Evolutionary conservation across 1,140 invertebrate species (phyloP), one percentile per base, ranked within the genome.

Genomic region (Zelostemma sp.): DNA sequence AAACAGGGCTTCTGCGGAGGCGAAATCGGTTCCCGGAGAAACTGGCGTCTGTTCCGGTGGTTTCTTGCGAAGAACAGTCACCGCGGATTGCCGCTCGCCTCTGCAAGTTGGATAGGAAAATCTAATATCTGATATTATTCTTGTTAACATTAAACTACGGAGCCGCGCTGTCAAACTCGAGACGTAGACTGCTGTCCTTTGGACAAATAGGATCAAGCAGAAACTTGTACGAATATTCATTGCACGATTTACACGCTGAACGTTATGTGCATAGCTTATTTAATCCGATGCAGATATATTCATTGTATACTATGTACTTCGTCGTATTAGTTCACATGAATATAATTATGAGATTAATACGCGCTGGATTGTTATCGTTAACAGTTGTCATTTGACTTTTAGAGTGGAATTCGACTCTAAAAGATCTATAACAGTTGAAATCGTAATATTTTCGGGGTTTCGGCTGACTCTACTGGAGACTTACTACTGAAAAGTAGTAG

Each of bases 1-100:
- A 78, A 80, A 77, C 74, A 76, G 58, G 56, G 66, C 62, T 69
- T 47, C 41, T 59, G 19, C 50, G 68, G 66, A 68, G 45, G 67
- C 63, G 55, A 58, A 68, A 68, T 68, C 68, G 68, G 72, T 67
- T 79, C 68, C 64, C 62, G 68, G 60, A 67, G 71, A 74, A 76
- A 75, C 74, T 73, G 74, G 73, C 60, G 73, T 74, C 68, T 71
- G 64, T 72, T 73, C 49, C 64, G 68, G 50, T 45, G 49, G 62
- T 60, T 77, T 78, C 72, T 75, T 75, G 69, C 60, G 51, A 46
- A 15, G n/a, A 41, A 15, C 40, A 41, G 40, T 15, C 40, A 15
- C 40, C 40, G 40, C 14, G 40, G 40, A 41, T 41, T 12, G 14
- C n/a, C 14, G 40, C 40, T 15, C 40, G 6, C 58, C 51, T 66